Evolutionary conservation across 2,797 vertebrate species (phyloP), one percentile per base, ranked within the genome.

Genomic region (Notamacropus eugenii): DNA sequence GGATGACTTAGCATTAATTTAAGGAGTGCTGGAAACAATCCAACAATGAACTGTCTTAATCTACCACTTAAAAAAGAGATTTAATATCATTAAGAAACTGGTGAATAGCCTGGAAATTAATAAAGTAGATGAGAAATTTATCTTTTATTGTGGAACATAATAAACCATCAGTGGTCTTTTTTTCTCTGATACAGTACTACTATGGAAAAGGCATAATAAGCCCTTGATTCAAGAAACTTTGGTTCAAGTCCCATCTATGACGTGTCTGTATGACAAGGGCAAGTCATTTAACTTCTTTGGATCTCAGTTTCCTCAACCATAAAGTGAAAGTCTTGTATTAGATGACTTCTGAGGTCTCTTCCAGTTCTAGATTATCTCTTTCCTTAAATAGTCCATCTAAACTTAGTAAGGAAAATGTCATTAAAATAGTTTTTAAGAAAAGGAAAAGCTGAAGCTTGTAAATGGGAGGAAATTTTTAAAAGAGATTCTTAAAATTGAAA

Each of bases 371-470:
- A 82, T 40, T 40, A 19, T 82, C 29, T 91, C 16, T 96, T 46
- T 96, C 82, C 92, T 82, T 96, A 2, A 54, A 95, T 94, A 92
- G 54, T 87, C 95, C 3, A 40, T 90, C 0, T 50, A 92, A 93
- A 87, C 46, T 95, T 97, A 90, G 24, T 90, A 91, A 82, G 34
- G 90, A 92, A 94, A 95, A 46, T 50, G 22, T 5, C 12, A 87
- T 58, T 95, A 92, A 97, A 91, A 95, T 56, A 22, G 13, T 91
- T 96, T 82, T 55, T 93, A 93, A 90, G 28, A 28, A 27, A 96
- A 96, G 91, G 95, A 96, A 93, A 95, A 97, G 95, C 91, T 97
- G 91, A 96, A 94, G 91, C 67, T 93, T 93, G 54, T 27, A 9
- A 50, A 59, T 5, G 52, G 54, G 24, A 93, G 54, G 91, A 90